Conservation (phyloP, 37 sponge, comb jelly and placozoan species). For the Hormiphora californensis region DNA sequence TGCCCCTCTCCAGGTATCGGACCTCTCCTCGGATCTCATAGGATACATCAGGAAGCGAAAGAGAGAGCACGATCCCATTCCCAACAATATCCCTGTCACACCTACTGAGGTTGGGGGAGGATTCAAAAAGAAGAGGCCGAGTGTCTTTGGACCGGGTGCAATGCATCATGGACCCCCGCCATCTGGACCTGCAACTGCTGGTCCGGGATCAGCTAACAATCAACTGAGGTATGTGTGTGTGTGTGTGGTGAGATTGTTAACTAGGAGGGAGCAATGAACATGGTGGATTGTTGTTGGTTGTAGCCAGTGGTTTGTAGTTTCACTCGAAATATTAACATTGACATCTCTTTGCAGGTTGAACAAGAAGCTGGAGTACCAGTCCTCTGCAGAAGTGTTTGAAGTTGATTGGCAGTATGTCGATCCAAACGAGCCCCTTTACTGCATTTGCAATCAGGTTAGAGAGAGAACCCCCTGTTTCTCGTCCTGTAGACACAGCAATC, state of each 20-base stretch:
- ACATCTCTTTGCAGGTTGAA: not conserved
- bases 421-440: conserved; percentile 95
- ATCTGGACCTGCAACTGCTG: not conserved
- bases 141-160: conserved; percentile 34
- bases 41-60: conserved; percentile 25
- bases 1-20: conserved; percentile 51
- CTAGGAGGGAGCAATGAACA: no score
- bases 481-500: no score
- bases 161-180: not conserved
- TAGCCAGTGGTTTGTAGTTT: not conserved
- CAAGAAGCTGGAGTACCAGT: conserved; percentile 53
- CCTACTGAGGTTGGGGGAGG: no score
- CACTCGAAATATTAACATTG: not conserved
- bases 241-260: no score
- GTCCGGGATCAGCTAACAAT: not conserved
- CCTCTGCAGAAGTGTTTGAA: conserved; percentile 30
- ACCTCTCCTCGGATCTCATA: conserved; percentile 24
- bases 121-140: conserved; percentile 40
- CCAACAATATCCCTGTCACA: not conserved
- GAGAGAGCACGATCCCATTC: not conserved
- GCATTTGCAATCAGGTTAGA: conserved; percentile 96
- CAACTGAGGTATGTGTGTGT: not conserved
- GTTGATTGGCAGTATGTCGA: conserved; percentile 64
- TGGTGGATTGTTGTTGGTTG: not conserved
- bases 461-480: no score